Percentiles rank a stretch among this genome's conserved stretches.
These are phyloP conservation scores for Pterocles gutturalis DNA, from an alignment of 2,113 vertebrate genomes.

Conservation along the genomic window DNA sequence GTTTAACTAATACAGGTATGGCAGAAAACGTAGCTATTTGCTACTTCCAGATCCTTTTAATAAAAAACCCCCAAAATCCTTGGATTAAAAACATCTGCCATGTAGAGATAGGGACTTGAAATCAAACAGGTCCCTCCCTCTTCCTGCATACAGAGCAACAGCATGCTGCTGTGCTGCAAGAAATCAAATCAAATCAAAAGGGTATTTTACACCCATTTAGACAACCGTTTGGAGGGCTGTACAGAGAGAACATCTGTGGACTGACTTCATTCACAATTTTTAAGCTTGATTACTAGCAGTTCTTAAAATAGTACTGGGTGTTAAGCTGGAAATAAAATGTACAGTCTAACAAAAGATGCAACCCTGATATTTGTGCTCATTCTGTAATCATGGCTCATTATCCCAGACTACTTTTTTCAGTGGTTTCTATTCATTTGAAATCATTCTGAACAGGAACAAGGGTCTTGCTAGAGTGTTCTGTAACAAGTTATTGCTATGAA, in stretches of 20 bases:
- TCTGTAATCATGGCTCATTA: constrained; percentile 46
- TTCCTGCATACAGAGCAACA: background rate
- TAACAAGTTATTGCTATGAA: background rate
- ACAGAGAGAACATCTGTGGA: constrained; percentile 40
- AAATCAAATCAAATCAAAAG: background rate
- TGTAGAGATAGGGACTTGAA: background rate
- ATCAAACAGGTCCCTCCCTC: background rate
- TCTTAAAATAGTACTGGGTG: constrained; percentile 48
- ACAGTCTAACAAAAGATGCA: constrained; percentile 36
- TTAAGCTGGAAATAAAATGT: constrained; percentile 33
- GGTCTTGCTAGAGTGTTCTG: background rate
- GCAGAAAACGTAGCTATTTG: background rate
- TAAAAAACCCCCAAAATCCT: background rate
- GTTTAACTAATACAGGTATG: background rate
- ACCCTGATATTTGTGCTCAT: constrained; percentile 6
- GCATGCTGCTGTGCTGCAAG: background rate
- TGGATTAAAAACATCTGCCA: background rate
- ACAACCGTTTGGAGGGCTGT: background rate
- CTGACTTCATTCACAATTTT: background rate
- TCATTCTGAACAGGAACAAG: background rate
- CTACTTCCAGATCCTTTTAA: background rate
- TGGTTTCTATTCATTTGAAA: background rate
- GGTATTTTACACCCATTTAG: constrained; percentile 39
- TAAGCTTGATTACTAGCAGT: constrained; percentile 24
- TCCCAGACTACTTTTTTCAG: background rate